phyloP scores from a whole-genome alignment of 2,797 vertebrate species.

The Setipinna tenuifilis region DNA sequence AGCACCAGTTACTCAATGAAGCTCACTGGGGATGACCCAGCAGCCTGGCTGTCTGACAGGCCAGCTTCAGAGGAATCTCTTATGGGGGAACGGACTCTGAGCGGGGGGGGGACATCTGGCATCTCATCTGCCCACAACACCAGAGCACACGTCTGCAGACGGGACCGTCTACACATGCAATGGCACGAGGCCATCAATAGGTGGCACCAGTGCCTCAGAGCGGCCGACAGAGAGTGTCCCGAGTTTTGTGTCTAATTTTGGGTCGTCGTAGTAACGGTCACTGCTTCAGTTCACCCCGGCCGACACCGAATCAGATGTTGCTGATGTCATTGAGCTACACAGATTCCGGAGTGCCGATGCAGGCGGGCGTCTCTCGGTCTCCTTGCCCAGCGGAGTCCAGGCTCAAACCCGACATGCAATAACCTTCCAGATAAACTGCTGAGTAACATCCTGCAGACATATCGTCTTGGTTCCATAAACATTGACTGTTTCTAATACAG shows the following conservation, averaged over 20 bases:
- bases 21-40: constrained; percentile 58
- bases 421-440: neutral
- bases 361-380: neutral
- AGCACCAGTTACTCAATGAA: constrained; percentile 47
- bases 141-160: constrained; percentile 30
- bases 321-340: neutral
- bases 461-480: neutral
- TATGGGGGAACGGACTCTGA: constrained; percentile 42
- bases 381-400: neutral
- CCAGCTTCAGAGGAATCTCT: constrained; percentile 43
- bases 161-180: constrained; percentile 40
- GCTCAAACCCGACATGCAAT: neutral
- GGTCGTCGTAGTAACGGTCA: constrained; percentile 1
- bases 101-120: constrained; percentile 52
- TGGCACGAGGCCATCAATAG: constrained; percentile 42
- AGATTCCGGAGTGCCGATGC: neutral
- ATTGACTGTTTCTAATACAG: neutral
- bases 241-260: neutral
- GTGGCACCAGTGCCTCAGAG: constrained; percentile 48
- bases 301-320: neutral
- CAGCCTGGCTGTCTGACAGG: constrained; percentile 44
- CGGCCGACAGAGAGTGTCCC: neutral
- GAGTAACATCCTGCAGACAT: neutral
- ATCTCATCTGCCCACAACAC: constrained; percentile 29
- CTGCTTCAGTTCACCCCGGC: neutral